A percentile compares a stretch with the other conserved stretches of the same genome.
These are phyloP conservation scores for Polypterus bichir DNA, from an alignment of 2,113 vertebrate genomes.

Conservation along the genomic window DNA sequence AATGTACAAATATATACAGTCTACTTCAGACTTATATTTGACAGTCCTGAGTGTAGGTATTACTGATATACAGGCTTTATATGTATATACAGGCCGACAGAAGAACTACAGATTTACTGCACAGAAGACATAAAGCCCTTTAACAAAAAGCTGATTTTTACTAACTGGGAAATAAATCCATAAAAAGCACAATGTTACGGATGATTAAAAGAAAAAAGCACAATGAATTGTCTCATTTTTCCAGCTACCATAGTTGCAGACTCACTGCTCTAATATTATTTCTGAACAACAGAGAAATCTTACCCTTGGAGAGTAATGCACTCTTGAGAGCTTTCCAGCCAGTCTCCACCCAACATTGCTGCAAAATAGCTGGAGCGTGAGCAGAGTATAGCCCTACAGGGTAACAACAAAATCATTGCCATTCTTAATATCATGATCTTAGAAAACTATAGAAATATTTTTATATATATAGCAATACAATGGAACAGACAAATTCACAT, in stretches of 20 bases:
- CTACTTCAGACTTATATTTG: too few species aligned
- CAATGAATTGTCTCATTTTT: slow-evolving; percentile 17
- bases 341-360: slow-evolving; percentile 83
- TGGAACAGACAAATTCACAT: too few species aligned
- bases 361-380: slow-evolving; percentile 84
- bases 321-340: slow-evolving; percentile 84
- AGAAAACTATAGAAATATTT: slow-evolving; percentile 7
- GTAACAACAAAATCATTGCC: slow-evolving; percentile 16
- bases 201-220: slow-evolving; percentile 4
- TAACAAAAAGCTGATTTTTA: slow-evolving; percentile 10
- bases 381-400: slow-evolving; percentile 76
- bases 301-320: slow-evolving; percentile 81
- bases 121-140: too few species aligned
- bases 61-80: too few species aligned
- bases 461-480: too few species aligned
- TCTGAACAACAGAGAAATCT: slow-evolving; percentile 32
- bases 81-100: too few species aligned
- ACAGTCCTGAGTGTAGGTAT: too few species aligned
- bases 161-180: slow-evolving; percentile 25
- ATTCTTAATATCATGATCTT: not conserved
- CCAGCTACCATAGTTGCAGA: slow-evolving; percentile 17
- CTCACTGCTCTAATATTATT: slow-evolving; percentile 27
- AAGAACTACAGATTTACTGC: too few species aligned
- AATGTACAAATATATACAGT: too few species aligned
- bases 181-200: slow-evolving; percentile 8